Percentiles rank a stretch among this genome's conserved stretches.
These are phyloP conservation scores for Frieseomelitta varia DNA, from an alignment of 1,140 invertebrate species.

Conservation along the genomic window DNA sequence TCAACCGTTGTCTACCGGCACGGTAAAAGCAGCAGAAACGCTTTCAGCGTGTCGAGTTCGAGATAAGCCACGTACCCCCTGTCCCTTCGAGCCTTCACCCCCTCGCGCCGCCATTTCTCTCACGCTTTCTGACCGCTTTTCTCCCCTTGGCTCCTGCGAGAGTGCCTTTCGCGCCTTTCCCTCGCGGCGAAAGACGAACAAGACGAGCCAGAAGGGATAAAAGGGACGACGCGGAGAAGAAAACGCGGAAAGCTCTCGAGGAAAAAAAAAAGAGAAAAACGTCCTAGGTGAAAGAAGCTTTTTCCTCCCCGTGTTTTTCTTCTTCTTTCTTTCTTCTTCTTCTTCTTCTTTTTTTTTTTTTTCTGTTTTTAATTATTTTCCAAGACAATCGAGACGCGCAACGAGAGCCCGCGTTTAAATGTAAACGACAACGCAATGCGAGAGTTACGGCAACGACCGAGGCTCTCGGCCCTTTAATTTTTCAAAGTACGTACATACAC, in stretches of 20 bases:
- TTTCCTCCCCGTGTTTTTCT: neutral
- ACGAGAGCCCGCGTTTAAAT: slow-evolving; percentile 1
- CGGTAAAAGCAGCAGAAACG: slow-evolving; percentile 17
- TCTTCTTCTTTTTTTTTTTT: neutral
- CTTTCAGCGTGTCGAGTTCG: slow-evolving; percentile 16
- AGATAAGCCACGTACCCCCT: slow-evolving; percentile 52
- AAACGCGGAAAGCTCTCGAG: neutral
- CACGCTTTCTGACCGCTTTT: neutral
- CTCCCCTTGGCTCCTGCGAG: neutral
- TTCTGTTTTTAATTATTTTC: neutral
- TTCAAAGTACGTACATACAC: neutral
- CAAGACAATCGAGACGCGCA: slow-evolving; percentile 19
- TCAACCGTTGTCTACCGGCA: slow-evolving; percentile 43
- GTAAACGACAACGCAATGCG: slow-evolving; percentile 9
- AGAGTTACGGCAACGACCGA: neutral
- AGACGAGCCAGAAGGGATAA: neutral
- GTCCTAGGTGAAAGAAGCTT: neutral
- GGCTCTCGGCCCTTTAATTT: slow-evolving; percentile 8
- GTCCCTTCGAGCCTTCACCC: neutral
- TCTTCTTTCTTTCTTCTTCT: neutral
- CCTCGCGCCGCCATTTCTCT: neutral
- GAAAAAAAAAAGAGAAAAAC: neutral
- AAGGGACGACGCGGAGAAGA: neutral
- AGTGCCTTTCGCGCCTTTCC: neutral
- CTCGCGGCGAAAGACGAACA: neutral